Evolutionary conservation across 2,888 invertebrate species (phyloP), one percentile per base, ranked within the genome.

Genomic region (Scaptomyza polygonia): DNA sequence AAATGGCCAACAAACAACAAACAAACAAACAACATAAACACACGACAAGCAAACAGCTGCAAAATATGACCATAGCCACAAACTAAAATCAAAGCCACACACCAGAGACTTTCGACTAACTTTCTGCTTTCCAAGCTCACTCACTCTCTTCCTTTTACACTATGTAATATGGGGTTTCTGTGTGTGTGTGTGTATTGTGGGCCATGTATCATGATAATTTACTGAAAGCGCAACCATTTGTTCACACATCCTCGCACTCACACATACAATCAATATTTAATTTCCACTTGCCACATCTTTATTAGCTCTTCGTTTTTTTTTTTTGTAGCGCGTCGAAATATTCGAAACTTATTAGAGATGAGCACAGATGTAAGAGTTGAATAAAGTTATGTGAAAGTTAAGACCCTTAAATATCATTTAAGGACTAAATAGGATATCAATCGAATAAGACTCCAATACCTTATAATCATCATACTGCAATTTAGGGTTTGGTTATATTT

Each of bases 241-340:
- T 64, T 52, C 67, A 61, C 63, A 74, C 63, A 71, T 47, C 12
- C 43, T 25, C 45, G 32, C 47, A 39, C 44, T 32, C 49, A 36
- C 29, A 14, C 39, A 29, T 18, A 32, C 47, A 47, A 82, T 82
- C 84, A 82, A 82, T 82, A 82, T 86, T 80, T 86, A 82, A 82
- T 86, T 82, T 82, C 73, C 86, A 81, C 86, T 68, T 76, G 86
- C 82, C 81, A 73, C 86, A 84, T 86, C 81, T 80, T 86, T 86
- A 77, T 86, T 82, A 84, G 81, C 72, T 66, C 62, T 69, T 68
- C 78, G 9, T 16, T 14, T 79, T 21, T 21, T 21, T 21, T 21
- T 1, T 79, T 66, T 66, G 57, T n/a, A n/a, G 49, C 49, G 49
- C 61, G 48, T 45, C 27, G 16, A 39, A 32, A 44, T 8, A 2